A percentile compares a stretch with the other conserved stretches of the same genome.
phyloP scores from a whole-genome alignment of 2,797 vertebrate genomes.

The Myripristis jacobus region DNA sequence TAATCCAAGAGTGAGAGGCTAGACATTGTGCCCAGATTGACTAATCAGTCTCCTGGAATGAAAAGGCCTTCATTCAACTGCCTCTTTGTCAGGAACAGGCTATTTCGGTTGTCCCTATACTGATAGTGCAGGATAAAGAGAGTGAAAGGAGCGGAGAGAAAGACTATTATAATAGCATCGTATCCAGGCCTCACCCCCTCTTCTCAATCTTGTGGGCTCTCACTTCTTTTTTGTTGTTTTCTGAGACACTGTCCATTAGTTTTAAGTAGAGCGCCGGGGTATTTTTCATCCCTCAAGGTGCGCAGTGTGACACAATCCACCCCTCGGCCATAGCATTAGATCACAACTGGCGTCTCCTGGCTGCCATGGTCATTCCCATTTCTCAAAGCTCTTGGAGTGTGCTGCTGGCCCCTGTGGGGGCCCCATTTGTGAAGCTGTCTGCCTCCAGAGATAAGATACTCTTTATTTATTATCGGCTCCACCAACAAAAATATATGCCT shows the following conservation, averaged over 20 bases:
- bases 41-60: slow-evolving; percentile 77
- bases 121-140: slow-evolving; percentile 65
- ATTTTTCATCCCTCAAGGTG: slow-evolving; percentile 86
- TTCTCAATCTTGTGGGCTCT: slow-evolving; percentile 58
- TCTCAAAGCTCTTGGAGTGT: slow-evolving; percentile 78
- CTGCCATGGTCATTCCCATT: slow-evolving; percentile 84
- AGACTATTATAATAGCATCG: slow-evolving; percentile 66
- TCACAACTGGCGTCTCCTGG: slow-evolving; percentile 77
- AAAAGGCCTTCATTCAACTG: slow-evolving; percentile 73
- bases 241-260: slow-evolving; percentile 83
- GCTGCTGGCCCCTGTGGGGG: slow-evolving; percentile 76
- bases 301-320: slow-evolving; percentile 79
- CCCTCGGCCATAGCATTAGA: slow-evolving; percentile 82
- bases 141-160: slow-evolving; percentile 47
- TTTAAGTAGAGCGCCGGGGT: slow-evolving; percentile 75
- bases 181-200: slow-evolving; percentile 57
- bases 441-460: slow-evolving; percentile 82
- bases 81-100: slow-evolving; percentile 71
- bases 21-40: slow-evolving; percentile 74
- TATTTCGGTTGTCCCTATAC: slow-evolving; percentile 64
- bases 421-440: slow-evolving; percentile 85
- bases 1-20: slow-evolving; percentile 76
- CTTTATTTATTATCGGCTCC: slow-evolving; percentile 79
- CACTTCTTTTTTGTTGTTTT: slow-evolving; percentile 61
- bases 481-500: slow-evolving; percentile 75